A percentile compares a stretch with the other conserved stretches of the same genome.
phyloP scores from a whole-genome alignment of 1,140 invertebrate genomes.

The Cyclargus thomasi region DNA sequence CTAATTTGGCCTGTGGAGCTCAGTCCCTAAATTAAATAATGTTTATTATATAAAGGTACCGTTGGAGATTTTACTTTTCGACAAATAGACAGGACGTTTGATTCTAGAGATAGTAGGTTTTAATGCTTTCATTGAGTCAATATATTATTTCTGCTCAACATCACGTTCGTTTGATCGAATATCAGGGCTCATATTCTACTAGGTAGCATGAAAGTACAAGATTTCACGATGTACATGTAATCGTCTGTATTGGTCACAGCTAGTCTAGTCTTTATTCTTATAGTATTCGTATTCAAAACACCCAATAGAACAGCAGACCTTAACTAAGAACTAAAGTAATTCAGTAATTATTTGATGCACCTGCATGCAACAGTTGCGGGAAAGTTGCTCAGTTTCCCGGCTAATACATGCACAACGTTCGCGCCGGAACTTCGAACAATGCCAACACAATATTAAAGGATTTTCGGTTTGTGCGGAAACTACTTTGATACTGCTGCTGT shows the following conservation, averaged over 20 bases:
- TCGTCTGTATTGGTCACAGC: too few species aligned
- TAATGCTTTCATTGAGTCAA: not conserved
- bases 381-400: not conserved
- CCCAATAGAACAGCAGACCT: not conserved
- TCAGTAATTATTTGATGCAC: not conserved
- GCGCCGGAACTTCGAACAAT: not conserved
- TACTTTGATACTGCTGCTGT: not conserved
- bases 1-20: not conserved
- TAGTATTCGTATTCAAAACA: too few species aligned
- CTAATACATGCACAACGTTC: not conserved
- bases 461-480: not conserved
- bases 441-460: slow-evolving; percentile 2
- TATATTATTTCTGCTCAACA: too few species aligned
- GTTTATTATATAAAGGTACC: not conserved
- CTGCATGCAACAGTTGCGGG: not conserved
- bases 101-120: not conserved
- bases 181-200: too few species aligned
- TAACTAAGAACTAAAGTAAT: not conserved
- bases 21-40: not conserved
- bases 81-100: not conserved
- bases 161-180: too few species aligned
- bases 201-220: too few species aligned
- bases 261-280: too few species aligned
- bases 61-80: not conserved
- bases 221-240: too few species aligned